Base-by-base conservation (phyloP, 2,888 invertebrate genomes). In the Cryptocheilus praepositus region DNA sequence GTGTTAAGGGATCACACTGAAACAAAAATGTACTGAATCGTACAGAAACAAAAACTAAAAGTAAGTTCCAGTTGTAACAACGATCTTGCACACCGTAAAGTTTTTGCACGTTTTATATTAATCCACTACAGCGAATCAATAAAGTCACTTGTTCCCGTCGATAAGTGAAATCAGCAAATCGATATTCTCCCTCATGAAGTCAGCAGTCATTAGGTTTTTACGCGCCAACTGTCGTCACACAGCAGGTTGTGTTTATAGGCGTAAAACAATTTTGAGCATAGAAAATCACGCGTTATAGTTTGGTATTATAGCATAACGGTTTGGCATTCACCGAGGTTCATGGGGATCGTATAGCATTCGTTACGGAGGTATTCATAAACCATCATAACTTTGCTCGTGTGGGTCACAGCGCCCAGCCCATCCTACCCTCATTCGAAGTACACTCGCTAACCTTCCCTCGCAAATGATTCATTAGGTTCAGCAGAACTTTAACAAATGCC, bases 221-320 rank as follows among this genome's bases (percentile, higher is more conserved):
- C 74, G 82, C 76, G 74, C 86, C 87, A 87, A 85, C 87, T 87
- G 87, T 87, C 86, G 64, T 71, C 61, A 69, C 81, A 76, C 83
- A 86, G 85, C 86, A 84, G 85, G 85, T 86, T 81, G 77, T 82
- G 83, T 85, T 86, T 85, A 87, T 83, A 83, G 84, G 85, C 87
- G 85, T 87, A 87, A 87, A 87, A 87, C 87, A 87, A 87, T 87
- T 87, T 87, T 72, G 85, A 85, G 87, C 85, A 87, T 86, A 85
- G 87, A 87, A 87, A 87, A 87, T 87, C 86, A 87, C 83, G 85
- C 83, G 85, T 85, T 82, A 85, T 86, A 86, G 86, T 86, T 85
- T 81, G 76, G 81, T 80, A 79, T 84, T 82, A 79, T 78, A 71
- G 73, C 77, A 76, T 79, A 80, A 80, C 80, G 74, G 80, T 67